phyloP scores from a whole-genome alignment of 1,140 invertebrate species.

The Whitmania pigra region DNA sequence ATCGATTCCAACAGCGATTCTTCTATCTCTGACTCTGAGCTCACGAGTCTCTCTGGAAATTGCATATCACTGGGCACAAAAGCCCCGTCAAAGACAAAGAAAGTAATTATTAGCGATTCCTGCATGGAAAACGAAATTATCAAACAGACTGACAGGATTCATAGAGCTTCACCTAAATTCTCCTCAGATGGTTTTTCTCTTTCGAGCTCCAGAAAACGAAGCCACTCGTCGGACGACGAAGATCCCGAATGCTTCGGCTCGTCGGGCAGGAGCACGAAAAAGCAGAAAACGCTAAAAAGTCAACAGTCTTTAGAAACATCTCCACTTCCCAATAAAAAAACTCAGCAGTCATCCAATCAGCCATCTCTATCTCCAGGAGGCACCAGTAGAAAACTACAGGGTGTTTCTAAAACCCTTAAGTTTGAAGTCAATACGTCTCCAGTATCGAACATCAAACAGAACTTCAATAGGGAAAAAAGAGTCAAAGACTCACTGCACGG shows the following conservation, averaged over 20 bases:
- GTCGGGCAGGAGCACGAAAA: too few species aligned
- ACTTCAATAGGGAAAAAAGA: background rate
- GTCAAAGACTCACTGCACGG: background rate
- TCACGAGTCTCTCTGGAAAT: background rate
- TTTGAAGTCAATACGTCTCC: too few species aligned
- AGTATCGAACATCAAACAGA: too few species aligned
- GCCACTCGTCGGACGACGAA: background rate
- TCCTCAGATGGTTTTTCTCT: background rate
- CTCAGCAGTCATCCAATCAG: background rate
- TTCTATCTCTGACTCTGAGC: background rate
- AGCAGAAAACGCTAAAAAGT: too few species aligned
- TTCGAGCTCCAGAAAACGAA: background rate
- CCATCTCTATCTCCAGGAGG: background rate
- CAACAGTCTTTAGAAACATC: too few species aligned
- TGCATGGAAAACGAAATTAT: background rate
- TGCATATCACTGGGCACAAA: too few species aligned
- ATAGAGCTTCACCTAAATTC: background rate
- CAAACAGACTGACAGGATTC: background rate
- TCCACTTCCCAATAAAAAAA: too few species aligned
- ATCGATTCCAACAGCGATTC: slow-evolving; percentile 2
- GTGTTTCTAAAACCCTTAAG: background rate
- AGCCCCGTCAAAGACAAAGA: too few species aligned
- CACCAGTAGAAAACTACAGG: background rate
- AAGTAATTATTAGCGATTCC: background rate
- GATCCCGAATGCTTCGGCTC: too few species aligned